phyloP scores from a whole-genome alignment of 2,113 vertebrate species.

The Neolamprologus sp. region DNA sequence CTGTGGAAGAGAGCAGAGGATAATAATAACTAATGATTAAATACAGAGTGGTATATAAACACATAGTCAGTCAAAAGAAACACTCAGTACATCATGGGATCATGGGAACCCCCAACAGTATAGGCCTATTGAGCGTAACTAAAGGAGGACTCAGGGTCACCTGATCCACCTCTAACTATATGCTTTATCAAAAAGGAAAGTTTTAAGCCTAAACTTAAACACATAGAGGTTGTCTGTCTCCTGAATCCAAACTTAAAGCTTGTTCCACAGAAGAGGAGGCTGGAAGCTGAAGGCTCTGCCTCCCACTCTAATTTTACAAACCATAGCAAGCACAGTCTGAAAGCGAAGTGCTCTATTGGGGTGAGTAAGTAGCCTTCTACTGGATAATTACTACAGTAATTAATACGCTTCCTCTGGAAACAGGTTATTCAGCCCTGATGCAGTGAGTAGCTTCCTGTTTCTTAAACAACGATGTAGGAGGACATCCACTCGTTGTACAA shows the following conservation, averaged over 20 bases:
- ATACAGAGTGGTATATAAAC: neutral
- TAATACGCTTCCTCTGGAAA: neutral
- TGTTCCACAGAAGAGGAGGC: neutral
- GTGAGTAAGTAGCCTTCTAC: neutral
- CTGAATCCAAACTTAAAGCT: neutral
- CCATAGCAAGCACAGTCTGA: neutral
- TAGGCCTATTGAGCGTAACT: neutral
- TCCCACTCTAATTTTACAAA: neutral
- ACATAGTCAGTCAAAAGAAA: neutral
- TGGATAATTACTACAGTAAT: neutral
- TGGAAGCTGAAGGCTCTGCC: neutral
- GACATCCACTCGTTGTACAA: neutral
- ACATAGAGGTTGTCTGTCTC: neutral
- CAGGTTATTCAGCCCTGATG: neutral
- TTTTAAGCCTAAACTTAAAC: neutral
- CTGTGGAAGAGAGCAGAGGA: neutral
- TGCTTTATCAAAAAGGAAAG: neutral
- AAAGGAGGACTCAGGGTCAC: neutral
- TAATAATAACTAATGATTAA: neutral
- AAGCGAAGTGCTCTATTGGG: neutral
- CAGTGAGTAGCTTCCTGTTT: neutral
- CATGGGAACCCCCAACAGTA: accelerated
- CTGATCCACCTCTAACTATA: neutral
- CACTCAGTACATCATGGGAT: neutral
- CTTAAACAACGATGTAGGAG: neutral